Conservation (phyloP, 2,113 vertebrate species). For the Rhea americana region DNA sequence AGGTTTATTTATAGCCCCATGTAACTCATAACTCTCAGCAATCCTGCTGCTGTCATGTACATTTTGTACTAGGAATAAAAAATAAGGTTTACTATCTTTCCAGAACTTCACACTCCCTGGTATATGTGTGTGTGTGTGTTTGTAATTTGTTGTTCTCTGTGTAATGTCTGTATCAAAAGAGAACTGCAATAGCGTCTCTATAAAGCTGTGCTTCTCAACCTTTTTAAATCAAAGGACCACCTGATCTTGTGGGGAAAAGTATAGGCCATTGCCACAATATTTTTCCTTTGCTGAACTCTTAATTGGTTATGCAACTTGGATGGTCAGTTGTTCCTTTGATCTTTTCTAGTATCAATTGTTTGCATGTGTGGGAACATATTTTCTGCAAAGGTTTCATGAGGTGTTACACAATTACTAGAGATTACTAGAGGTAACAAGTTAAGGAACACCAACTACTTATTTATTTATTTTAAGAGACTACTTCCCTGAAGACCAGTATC, state of each 20-base stretch:
- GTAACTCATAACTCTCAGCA: background rate
- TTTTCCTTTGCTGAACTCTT: background rate
- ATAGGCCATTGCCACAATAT: background rate
- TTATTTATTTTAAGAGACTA: background rate
- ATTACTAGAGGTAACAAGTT: background rate
- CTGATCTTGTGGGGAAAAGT: background rate
- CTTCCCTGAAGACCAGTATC: background rate
- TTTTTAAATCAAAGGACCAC: background rate
- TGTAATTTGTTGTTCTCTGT: background rate
- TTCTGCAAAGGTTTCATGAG: background rate
- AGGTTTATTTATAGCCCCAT: background rate
- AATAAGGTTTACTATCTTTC: background rate
- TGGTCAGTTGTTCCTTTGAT: background rate
- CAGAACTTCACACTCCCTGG: background rate
- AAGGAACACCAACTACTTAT: background rate
- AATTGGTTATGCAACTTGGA: background rate
- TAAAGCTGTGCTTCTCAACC: background rate
- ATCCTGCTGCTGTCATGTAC: background rate
- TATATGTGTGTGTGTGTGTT: rapidly evolving
- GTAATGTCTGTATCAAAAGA: background rate
- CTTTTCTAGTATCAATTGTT: background rate
- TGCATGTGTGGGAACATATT: background rate
- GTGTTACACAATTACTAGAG: background rate
- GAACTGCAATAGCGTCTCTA: background rate
- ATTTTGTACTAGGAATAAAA: background rate